Evolutionary conservation across 2,888 invertebrate genomes (phyloP).

Genomic region (Apamea sordens): DNA sequence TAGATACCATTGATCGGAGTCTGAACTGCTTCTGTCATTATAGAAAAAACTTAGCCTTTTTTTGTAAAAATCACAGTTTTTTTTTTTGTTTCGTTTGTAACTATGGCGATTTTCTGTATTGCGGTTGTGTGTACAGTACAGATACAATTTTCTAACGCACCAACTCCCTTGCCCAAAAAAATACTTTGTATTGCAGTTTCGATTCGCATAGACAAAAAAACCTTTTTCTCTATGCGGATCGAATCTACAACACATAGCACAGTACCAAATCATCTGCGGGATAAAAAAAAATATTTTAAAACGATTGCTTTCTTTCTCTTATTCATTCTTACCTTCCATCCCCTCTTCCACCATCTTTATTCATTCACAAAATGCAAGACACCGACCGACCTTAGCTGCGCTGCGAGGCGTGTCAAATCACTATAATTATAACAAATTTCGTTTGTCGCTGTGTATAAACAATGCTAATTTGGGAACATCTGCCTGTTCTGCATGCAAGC

Average conservation of each 20-base stretch:
- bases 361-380: slow-evolving; percentile 40
- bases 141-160: neutral
- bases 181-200: neutral
- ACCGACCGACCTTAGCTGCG: slow-evolving; percentile 30
- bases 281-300: neutral
- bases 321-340: slow-evolving; percentile 2
- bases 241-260: too few relatives aligned
- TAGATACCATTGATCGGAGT: neutral
- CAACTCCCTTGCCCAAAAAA: neutral
- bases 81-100: neutral
- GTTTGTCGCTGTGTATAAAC: slow-evolving; percentile 77
- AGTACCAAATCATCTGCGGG: neutral
- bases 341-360: slow-evolving; percentile 47
- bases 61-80: too few relatives aligned
- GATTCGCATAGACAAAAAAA: too few relatives aligned
- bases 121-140: neutral
- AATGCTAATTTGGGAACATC: slow-evolving; percentile 85
- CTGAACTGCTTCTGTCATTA: neutral
- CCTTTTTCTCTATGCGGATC: too few relatives aligned
- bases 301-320: neutral
- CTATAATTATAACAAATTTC: slow-evolving; percentile 81
- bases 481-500: slow-evolving; percentile 86
- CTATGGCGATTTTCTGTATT: neutral
- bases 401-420: slow-evolving; percentile 62
- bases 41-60: neutral